Evolutionary conservation across 2,797 vertebrate genomes (phyloP).

Genomic region (Cynopterus sphinx): DNA sequence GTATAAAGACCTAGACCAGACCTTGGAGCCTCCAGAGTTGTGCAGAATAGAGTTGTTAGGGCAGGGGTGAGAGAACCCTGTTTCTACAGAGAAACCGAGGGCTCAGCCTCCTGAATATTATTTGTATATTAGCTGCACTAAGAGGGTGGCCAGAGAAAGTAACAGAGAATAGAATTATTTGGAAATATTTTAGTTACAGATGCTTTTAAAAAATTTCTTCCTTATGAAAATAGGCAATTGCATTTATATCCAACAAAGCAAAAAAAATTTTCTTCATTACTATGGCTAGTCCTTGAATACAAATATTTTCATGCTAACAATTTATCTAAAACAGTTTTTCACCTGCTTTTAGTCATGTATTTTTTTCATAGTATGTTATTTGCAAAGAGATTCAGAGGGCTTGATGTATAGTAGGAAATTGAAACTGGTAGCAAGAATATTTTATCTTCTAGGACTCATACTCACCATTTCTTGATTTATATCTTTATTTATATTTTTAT

Average conservation of each 20-base stretch:
- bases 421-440: not conserved
- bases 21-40: not conserved
- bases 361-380: slow-evolving; percentile 23
- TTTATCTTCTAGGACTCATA: not conserved
- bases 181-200: not conserved
- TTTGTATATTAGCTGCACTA: not conserved
- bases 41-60: not conserved
- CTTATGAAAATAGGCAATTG: not conserved
- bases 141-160: not conserved
- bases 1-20: not conserved
- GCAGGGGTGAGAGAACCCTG: not conserved
- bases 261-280: not conserved
- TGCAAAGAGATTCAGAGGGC: not conserved
- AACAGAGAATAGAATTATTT: not conserved
- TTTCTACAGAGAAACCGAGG: not conserved
- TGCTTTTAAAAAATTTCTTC: not conserved
- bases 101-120: not conserved
- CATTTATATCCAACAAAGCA: not conserved
- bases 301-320: not conserved
- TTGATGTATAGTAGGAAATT: not conserved
- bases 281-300: not conserved
- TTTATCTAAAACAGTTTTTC: not conserved
- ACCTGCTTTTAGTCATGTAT: not conserved
- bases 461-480: not conserved
- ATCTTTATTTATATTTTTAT: not conserved